Evolutionary conservation across 2,797 vertebrate genomes (phyloP), one percentile per base, ranked within the genome.

Genomic region (Gallinago stenura): DNA sequence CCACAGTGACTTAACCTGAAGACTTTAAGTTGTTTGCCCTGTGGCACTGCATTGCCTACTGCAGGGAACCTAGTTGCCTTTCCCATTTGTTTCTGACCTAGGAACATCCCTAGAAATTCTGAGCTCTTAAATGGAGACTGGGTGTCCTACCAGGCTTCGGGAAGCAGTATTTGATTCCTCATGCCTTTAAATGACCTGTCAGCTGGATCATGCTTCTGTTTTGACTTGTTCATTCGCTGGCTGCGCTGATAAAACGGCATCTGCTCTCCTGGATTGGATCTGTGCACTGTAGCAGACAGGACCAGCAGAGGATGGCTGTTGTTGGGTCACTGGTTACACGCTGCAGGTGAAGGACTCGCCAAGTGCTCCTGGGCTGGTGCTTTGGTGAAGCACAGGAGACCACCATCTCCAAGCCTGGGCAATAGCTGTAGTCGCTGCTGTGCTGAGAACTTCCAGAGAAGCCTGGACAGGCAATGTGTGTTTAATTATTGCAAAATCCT

Each of bases 341-440:
- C 39, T 4, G 22, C 30, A 26, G 37, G 9, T 72, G 56, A 10
- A 46, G 25, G 51, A 30, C 35, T 6, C 16, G 13, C 16, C 12
- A 7, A 7, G 48, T 62, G 61, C 39, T 71, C 22, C 20, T 43
- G 56, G 37, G 19, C 10, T 66, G 21, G 48, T 33, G 21, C 54
- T 45, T 22, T 1, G 1, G 15, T 45, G 77, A 24, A 73, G 56
- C 56, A 41, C 51, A 21, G 8, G 10, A 31, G 3, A 30, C 54
- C 3, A 7, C 31, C 6, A 20, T 56, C 45, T 46, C 51, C 0
- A 2, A 37, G 33, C 1, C 3, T 35, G 56, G 20, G 33, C 39
- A 33, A 39, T 28, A 64, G 48, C 37, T 69, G 33, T 43, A 28
- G 19, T 39, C 61, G 10, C 48, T n/a, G 66, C 39, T 14, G 25